phyloP scores from a whole-genome alignment of 2,113 vertebrate genomes.

The Dipodomys ordii region DNA sequence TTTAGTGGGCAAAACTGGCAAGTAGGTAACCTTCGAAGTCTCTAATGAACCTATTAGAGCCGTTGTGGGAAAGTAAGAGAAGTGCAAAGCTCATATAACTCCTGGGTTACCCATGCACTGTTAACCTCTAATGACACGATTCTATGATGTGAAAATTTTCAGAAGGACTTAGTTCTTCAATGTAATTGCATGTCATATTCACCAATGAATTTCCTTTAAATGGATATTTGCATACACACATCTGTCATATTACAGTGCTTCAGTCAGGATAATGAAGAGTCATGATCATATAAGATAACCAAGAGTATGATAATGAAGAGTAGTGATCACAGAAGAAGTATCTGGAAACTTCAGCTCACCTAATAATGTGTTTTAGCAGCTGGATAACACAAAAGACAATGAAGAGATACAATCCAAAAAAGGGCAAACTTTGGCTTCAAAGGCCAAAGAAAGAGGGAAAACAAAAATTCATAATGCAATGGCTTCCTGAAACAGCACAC shows the following conservation, averaged over 20 bases:
- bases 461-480: not conserved
- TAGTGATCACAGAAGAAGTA: too few species aligned
- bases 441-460: not conserved
- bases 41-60: not conserved
- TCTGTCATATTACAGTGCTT: not conserved
- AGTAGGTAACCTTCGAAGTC: not conserved
- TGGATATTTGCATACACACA: not conserved
- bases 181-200: conserved; percentile 3
- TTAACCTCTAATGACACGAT: conserved; percentile 7
- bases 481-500: not conserved
- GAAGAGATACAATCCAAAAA: not conserved
- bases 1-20: conserved; percentile 6
- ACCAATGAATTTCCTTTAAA: conserved; percentile 16
- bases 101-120: not conserved
- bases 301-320: too few species aligned
- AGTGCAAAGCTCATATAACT: not conserved
- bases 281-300: conserved; percentile 14
- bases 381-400: not conserved
- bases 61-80: not conserved
- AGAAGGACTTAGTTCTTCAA: conserved; percentile 42
- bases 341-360: too few species aligned
- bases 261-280: not conserved
- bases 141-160: not conserved
- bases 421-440: not conserved
- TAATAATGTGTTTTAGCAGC: not conserved